Conservation (phyloP, 2,113 vertebrate genomes). For the Aegithalos caudatus region DNA sequence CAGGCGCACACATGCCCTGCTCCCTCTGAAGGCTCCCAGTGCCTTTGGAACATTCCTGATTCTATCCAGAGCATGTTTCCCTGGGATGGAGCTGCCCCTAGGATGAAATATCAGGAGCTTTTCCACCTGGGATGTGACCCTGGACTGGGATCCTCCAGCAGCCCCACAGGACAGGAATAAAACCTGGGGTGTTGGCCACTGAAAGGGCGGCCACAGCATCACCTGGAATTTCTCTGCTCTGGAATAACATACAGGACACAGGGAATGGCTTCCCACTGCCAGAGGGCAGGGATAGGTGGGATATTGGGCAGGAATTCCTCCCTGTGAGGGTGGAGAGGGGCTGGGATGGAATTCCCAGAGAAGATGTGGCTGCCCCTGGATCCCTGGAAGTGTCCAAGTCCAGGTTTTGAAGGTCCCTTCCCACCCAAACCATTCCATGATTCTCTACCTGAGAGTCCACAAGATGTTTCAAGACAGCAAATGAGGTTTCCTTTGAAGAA, state of each 20-base stretch:
- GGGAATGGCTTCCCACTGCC: neutral
- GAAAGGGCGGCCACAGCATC: fast-evolving
- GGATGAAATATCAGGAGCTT: neutral
- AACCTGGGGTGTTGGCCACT: fast-evolving
- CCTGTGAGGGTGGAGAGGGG: fast-evolving
- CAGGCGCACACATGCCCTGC: neutral
- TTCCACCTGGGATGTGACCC: neutral
- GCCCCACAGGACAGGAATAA: fast-evolving
- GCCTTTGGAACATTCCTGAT: neutral
- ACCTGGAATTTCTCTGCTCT: neutral
- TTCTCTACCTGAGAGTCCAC: neutral
- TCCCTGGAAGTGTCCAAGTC: neutral
- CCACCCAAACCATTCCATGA: neutral
- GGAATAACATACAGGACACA: neutral
- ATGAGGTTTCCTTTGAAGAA: neutral
- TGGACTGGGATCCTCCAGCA: neutral
- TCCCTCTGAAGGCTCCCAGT: neutral
- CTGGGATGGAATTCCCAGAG: neutral
- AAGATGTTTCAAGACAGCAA: neutral
- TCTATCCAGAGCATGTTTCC: neutral
- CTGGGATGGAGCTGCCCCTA: neutral
- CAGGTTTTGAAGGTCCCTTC: neutral
- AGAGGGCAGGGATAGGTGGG: neutral
- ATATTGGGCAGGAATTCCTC: neutral
- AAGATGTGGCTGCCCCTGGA: neutral